Conservation (phyloP, 2,888 invertebrate genomes). For the Cremastobaeus sp. region DNA sequence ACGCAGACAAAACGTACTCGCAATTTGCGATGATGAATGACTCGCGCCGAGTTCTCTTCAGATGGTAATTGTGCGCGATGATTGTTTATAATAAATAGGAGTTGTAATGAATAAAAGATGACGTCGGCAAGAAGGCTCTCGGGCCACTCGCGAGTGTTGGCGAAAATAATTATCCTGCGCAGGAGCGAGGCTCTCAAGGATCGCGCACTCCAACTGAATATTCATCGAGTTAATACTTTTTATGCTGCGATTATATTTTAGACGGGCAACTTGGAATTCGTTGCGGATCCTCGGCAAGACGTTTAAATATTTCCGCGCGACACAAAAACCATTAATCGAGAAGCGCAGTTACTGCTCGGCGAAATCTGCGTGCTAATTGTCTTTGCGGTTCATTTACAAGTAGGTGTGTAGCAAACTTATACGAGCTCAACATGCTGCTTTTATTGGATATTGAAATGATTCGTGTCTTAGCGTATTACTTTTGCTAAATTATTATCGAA, state of each 20-base stretch:
- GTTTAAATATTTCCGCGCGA: too few species aligned
- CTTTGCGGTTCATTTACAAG: slow-evolving; percentile 50
- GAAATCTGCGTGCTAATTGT: slow-evolving; percentile 7
- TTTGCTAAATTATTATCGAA: slow-evolving; percentile 49
- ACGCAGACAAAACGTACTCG: not conserved
- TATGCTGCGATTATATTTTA: too few species aligned
- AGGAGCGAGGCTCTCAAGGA: too few species aligned
- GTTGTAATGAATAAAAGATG: slow-evolving; percentile 22
- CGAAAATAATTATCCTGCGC: too few species aligned
- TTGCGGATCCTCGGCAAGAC: too few species aligned
- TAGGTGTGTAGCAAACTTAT: slow-evolving; percentile 34
- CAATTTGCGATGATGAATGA: slow-evolving; percentile 19
- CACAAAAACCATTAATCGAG: not conserved
- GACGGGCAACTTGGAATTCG: too few species aligned
- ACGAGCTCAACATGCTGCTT: slow-evolving; percentile 23
- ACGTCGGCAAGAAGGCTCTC: too few species aligned
- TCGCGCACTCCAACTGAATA: too few species aligned
- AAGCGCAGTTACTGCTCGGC: slow-evolving; percentile 22
- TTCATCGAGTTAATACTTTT: too few species aligned
- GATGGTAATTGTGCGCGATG: not conserved
- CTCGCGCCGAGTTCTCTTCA: not conserved
- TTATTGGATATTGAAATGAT: slow-evolving; percentile 19
- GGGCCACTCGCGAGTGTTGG: too few species aligned
- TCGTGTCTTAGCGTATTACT: slow-evolving; percentile 20
- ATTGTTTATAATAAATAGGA: slow-evolving; percentile 12